phyloP scores from a whole-genome alignment of 2,113 vertebrate genomes.

The Prolemur simus region DNA sequence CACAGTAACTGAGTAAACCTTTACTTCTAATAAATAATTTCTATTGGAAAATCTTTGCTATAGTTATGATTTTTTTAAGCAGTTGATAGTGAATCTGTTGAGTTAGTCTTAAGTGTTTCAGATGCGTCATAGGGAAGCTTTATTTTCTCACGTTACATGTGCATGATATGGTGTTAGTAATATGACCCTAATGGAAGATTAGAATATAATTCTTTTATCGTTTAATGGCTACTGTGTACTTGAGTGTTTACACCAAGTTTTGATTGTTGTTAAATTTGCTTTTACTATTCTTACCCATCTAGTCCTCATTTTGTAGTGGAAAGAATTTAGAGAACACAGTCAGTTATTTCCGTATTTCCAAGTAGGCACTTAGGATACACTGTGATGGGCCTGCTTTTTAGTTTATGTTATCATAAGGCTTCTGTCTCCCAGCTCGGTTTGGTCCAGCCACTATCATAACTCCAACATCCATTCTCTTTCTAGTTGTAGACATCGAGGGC shows the following conservation, averaged over 20 bases:
- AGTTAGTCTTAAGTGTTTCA: neutral
- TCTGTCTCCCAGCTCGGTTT: neutral
- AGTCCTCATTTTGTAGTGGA: neutral
- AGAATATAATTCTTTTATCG: neutral
- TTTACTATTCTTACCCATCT: neutral
- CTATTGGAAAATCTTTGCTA: neutral
- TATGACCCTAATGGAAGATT: neutral
- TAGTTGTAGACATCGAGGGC: neutral
- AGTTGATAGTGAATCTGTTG: neutral
- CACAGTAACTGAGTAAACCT: neutral
- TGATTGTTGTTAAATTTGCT: neutral
- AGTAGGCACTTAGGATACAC: neutral
- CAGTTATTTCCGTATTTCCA: neutral
- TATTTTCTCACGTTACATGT: neutral
- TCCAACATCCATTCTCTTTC: neutral
- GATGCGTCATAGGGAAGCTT: neutral
- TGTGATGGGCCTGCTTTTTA: neutral
- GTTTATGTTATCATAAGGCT: neutral
- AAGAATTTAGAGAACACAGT: neutral
- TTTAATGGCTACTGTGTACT: neutral
- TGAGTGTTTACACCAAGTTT: neutral
- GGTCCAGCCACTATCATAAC: neutral
- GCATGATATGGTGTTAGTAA: neutral
- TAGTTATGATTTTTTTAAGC: slow-evolving; percentile 1
- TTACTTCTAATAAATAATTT: neutral